Conservation (phyloP, 2,797 vertebrate genomes). For the Tiaroga cobitis region DNA sequence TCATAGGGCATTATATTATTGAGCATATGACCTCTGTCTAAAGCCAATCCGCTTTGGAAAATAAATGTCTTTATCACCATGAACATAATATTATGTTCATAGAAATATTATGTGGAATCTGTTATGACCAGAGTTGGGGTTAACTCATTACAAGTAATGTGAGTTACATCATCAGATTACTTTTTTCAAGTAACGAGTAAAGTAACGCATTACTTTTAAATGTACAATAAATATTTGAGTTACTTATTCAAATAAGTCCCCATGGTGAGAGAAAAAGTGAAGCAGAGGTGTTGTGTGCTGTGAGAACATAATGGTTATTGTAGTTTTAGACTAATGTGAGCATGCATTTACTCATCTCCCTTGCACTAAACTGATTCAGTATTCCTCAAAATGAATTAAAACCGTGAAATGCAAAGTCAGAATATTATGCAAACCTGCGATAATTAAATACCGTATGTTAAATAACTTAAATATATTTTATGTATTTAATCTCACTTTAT, state of each 20-base stretch:
- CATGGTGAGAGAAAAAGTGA: too few species aligned
- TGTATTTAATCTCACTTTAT: not conserved
- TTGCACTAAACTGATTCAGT: not conserved
- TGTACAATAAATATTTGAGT: too few species aligned
- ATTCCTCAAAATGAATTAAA: not conserved
- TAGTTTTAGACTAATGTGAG: not conserved
- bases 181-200: not conserved
- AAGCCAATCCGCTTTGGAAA: not conserved
- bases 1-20: not conserved
- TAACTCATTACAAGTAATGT: not conserved
- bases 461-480: not conserved
- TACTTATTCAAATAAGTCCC: too few species aligned
- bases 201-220: too few species aligned
- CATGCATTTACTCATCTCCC: too few species aligned
- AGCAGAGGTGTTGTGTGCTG: not conserved
- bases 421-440: not conserved
- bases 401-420: not conserved
- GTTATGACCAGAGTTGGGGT: not conserved
- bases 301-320: not conserved
- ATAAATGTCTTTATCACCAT: not conserved
- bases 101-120: not conserved
- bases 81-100: not conserved
- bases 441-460: not conserved
- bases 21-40: not conserved
- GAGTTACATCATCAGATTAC: not conserved